Evolutionary conservation across 2,888 invertebrate genomes (phyloP).

Genomic region (Archips xylosteana): DNA sequence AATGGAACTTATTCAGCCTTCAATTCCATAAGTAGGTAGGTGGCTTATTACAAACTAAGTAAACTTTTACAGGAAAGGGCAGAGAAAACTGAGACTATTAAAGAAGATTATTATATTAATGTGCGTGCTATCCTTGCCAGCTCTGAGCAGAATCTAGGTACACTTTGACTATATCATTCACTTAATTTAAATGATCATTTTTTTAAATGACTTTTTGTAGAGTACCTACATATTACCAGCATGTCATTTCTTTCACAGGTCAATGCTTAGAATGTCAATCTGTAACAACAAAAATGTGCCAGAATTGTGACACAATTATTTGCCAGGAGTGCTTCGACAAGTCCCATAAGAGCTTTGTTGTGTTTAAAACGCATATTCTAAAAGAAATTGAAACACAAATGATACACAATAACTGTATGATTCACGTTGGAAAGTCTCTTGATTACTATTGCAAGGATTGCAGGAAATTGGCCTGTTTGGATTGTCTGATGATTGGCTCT

Average conservation of each 20-base stretch:
- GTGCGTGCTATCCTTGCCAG: conserved; percentile 32
- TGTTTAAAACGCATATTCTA: conserved; percentile 32
- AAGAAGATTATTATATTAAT: conserved; percentile 23
- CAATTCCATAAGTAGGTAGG: too few relatives aligned
- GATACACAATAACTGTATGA: conserved; percentile 17
- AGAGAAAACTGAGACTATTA: conserved; percentile 7
- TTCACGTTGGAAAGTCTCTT: conserved; percentile 26
- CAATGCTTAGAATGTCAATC: conserved; percentile 33
- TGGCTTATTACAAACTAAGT: not conserved
- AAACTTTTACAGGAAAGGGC: conserved; percentile 21
- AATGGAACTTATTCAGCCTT: too few relatives aligned
- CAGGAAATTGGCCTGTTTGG: conserved; percentile 21
- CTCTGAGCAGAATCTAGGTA: conserved; percentile 22
- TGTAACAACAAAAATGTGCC: conserved; percentile 33
- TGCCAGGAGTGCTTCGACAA: conserved; percentile 30
- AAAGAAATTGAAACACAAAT: conserved; percentile 27
- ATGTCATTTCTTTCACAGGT: conserved; percentile 6
- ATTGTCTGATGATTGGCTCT: conserved; percentile 31
- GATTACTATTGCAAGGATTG: conserved; percentile 37
- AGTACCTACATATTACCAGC: not conserved
- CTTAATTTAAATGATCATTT: not conserved
- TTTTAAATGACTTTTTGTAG: not conserved
- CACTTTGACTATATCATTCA: not conserved
- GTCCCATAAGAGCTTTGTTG: conserved; percentile 33
- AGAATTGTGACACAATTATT: conserved; percentile 37